phyloP scores from a whole-genome alignment of 2,797 vertebrate species.

The Botia kubotai region DNA sequence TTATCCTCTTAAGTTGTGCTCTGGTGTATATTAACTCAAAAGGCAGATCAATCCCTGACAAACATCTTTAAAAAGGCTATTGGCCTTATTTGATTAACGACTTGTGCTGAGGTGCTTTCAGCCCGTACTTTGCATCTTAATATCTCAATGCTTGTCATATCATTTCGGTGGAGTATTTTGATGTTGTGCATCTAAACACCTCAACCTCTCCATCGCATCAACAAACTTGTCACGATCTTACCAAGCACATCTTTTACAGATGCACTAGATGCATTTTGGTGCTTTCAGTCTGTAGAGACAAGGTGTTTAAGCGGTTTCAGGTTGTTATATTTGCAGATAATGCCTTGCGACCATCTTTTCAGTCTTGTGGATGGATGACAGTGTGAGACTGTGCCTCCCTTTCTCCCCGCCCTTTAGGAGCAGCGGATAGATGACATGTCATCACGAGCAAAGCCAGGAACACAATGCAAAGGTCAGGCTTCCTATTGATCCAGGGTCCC shows the following conservation, averaged over 20 bases:
- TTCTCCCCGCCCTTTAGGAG: conserved; percentile 77
- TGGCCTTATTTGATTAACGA: conserved; percentile 70
- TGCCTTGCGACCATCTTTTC: conserved; percentile 78
- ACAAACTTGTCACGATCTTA: not conserved
- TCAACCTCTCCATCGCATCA: not conserved
- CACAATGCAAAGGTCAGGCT: conserved; percentile 81
- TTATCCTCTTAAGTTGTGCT: conserved; percentile 73
- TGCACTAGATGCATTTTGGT: not conserved
- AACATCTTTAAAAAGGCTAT: conserved; percentile 74
- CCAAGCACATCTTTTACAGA: not conserved
- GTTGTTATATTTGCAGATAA: conserved; percentile 79
- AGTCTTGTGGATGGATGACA: conserved; percentile 76
- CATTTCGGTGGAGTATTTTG: conserved; percentile 1
- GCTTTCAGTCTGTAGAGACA: conserved; percentile 72
- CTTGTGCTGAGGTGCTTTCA: conserved; percentile 42
- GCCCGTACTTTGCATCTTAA: conserved; percentile 46
- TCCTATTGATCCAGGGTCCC: conserved; percentile 82
- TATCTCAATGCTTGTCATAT: conserved; percentile 21
- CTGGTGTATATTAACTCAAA: conserved; percentile 77
- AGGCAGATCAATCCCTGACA: conserved; percentile 75
- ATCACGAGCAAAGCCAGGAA: conserved; percentile 76
- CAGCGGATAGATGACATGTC: conserved; percentile 80
- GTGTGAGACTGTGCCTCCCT: conserved; percentile 73
- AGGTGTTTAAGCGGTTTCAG: conserved; percentile 68
- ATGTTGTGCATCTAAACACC: not conserved